Conservation (phyloP, 1,140 invertebrate species). For the Drosophila pseudoobscura region DNA sequence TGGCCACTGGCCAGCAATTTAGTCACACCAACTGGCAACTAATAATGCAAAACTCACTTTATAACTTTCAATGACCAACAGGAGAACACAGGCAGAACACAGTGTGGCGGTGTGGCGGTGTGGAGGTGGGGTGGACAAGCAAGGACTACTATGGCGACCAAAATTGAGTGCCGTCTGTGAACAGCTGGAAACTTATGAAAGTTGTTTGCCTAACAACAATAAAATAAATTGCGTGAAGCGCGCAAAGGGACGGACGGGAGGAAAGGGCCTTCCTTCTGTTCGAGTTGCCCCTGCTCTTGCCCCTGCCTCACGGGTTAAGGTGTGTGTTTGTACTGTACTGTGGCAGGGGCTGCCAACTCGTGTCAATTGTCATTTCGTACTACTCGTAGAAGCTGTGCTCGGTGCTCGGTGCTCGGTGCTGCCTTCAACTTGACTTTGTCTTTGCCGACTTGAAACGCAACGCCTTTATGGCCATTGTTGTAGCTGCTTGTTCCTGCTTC, state of each 20-base stretch:
- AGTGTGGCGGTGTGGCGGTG: not conserved
- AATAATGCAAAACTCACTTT: constrained; percentile 69
- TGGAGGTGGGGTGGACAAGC: not conserved
- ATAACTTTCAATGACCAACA: constrained; percentile 48
- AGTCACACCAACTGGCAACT: constrained; percentile 40
- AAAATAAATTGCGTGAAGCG: constrained; percentile 75
- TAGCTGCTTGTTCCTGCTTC: constrained; percentile 5
- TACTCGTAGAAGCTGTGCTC: not conserved
- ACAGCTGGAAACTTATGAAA: constrained; percentile 77
- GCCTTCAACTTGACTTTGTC: constrained; percentile 50
- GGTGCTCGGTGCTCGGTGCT: not conserved
- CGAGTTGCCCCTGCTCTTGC: too few species aligned
- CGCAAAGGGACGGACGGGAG: not conserved
- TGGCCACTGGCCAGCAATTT: constrained; percentile 9
- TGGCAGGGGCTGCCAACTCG: constrained; percentile 25
- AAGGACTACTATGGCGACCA: constrained; percentile 53
- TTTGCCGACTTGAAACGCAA: constrained; percentile 44
- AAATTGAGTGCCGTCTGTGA: constrained; percentile 75
- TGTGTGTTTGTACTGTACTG: constrained; percentile 4
- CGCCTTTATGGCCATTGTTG: constrained; percentile 68
- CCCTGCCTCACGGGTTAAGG: constrained; percentile 17
- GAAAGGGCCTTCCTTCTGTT: not conserved
- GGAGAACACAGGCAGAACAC: constrained; percentile 3
- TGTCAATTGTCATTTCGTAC: constrained; percentile 70
- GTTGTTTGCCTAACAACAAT: constrained; percentile 78